These are phyloP conservation scores for Alentia gelatinosa DNA, from an alignment of 2,888 invertebrate genomes.

Conservation along the genomic window DNA sequence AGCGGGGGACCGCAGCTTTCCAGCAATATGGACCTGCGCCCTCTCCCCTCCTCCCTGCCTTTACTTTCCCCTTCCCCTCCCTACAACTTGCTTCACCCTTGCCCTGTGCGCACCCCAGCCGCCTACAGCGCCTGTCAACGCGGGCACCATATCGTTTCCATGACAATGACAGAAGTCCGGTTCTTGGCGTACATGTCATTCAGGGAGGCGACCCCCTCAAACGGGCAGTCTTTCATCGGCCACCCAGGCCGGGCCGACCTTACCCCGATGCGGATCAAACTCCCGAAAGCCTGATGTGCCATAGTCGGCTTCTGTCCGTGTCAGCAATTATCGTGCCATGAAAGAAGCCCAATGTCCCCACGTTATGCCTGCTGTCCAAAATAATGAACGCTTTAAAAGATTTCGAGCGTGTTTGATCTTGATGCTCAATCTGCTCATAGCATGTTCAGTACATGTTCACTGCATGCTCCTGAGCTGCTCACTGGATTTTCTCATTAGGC, in stretches of 20 bases:
- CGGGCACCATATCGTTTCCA: background rate
- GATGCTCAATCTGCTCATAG: too few relatives aligned
- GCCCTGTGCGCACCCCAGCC: background rate
- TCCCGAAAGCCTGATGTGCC: background rate
- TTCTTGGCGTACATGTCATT: background rate
- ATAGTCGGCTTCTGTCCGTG: background rate
- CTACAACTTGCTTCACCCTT: background rate
- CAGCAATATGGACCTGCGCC: background rate
- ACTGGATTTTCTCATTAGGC: background rate
- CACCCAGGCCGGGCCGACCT: background rate
- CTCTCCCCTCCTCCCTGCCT: background rate
- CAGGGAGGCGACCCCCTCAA: background rate
- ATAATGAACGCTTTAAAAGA: background rate
- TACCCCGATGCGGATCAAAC: background rate
- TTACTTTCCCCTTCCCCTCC: background rate
- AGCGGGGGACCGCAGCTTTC: background rate
- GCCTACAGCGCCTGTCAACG: background rate
- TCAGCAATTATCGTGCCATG: background rate
- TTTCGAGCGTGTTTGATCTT: too few relatives aligned
- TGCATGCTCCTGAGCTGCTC: background rate
- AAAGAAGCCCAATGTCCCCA: background rate
- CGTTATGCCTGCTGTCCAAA: background rate
- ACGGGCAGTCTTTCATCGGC: background rate
- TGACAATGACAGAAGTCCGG: background rate
- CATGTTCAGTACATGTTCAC: too few relatives aligned